Evolutionary conservation across 2,113 vertebrate genomes (phyloP), one percentile per base, ranked within the genome.

Genomic region (Trachemys scripta): DNA sequence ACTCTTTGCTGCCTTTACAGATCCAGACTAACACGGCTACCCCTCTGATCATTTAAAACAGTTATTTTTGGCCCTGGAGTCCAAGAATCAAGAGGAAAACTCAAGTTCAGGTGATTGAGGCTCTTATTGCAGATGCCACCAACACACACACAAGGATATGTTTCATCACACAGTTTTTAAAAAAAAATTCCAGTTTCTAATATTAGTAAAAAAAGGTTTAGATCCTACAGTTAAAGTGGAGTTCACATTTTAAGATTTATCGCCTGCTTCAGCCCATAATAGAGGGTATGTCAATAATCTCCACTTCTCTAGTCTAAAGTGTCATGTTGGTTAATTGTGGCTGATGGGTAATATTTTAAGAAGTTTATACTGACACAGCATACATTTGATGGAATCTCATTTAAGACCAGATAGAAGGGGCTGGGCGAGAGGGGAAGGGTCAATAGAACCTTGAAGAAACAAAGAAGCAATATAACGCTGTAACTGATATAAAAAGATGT

Each of bases 1-100:
- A 45, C 45, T 45, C 45, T 45, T 45, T 45, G 45, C 45, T 45
- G 45, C 45, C 6, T 45, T 45, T 45, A 45, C 45, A 45, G 45
- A 45, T 45, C 45, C 45, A 45, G 45, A 45, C 5, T 45, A 45
- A 45, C 45, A 45, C 45, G 45, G 45, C 45, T 45, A 45, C 45
- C 45, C 45, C 6, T 6, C 45, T 45, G 45, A 45, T 45, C 2
- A 45, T 94, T 94, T 93, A 91, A 62, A 90, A 72, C 50, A 85
- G 24, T 76, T 92, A 6, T 84, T 93, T 93, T 65, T 94, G 91
- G 49, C 76, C 59, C 80, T 72, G 14, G 79, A 93, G 86, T 88
- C 31, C 85, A 85, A 82, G 31, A 6, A 72, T 89, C 87, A 76
- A 29, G 19, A 35, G 75, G 27, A 27, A 87, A 83, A 85, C 14